Percentiles rank a stretch among this genome's conserved stretches.
Conservation (phyloP, 2,888 invertebrate species). For the Microdon myrmicae region DNA sequence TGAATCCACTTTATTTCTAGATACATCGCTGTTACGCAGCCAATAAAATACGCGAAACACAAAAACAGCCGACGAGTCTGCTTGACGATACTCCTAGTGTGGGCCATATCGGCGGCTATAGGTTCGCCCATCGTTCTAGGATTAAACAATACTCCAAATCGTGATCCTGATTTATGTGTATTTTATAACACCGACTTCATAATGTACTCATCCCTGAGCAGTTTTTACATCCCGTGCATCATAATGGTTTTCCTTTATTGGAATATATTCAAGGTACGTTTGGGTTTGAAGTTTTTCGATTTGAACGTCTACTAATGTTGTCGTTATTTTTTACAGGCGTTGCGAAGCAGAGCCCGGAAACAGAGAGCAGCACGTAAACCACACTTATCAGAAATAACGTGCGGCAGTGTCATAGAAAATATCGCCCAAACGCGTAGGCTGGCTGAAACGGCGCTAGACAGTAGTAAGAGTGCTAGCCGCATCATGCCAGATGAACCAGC, state of each 20-base stretch:
- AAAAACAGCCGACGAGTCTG: constrained; percentile 95
- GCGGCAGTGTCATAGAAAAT: constrained; percentile 88
- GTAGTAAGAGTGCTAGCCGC: constrained; percentile 67
- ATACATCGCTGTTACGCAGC: constrained; percentile 98
- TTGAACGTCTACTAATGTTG: neutral
- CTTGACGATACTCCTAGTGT: constrained; percentile 93
- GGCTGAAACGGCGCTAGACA: constrained; percentile 79
- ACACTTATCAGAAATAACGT: constrained; percentile 77
- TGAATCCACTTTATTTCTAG: too few relatives aligned
- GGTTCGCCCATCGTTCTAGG: constrained; percentile 97
- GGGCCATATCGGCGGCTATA: constrained; percentile 95
- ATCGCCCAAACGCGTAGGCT: constrained; percentile 83
- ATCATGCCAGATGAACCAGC: constrained; percentile 79
- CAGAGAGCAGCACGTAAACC: constrained; percentile 84
- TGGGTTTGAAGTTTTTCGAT: neutral
- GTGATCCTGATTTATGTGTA: constrained; percentile 86
- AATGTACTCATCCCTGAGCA: constrained; percentile 96
- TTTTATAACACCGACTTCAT: constrained; percentile 99
- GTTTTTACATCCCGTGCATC: constrained; percentile 98
- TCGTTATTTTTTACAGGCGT: constrained; percentile 72
- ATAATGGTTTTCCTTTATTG: constrained; percentile 98
- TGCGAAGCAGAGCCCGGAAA: constrained; percentile 85
- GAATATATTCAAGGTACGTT: constrained; percentile 92
- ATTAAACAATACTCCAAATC: constrained; percentile 90
- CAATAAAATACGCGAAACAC: constrained; percentile 98